These are phyloP conservation scores for Chrysodeixis includens DNA, from an alignment of 2,888 invertebrate species.

Conservation along the genomic window DNA sequence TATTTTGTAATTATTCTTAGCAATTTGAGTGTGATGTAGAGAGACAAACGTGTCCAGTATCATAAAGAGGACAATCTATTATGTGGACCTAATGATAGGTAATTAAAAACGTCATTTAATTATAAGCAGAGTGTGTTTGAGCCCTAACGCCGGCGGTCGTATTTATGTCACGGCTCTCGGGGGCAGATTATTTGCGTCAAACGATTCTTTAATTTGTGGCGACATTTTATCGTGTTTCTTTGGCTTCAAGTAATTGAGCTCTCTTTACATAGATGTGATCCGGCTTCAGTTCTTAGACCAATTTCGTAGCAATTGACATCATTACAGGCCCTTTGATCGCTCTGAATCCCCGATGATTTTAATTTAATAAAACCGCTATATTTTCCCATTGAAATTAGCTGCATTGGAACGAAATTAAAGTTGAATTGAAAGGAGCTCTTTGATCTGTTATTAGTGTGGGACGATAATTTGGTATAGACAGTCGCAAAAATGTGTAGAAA, in stretches of 20 bases:
- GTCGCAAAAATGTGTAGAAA: slow-evolving; percentile 33
- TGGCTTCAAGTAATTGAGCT: slow-evolving; percentile 84
- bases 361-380: slow-evolving; percentile 76
- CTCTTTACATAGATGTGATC: slow-evolving; percentile 68
- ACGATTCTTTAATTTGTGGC: slow-evolving; percentile 85
- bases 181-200: slow-evolving; percentile 74
- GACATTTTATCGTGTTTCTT: slow-evolving; percentile 79
- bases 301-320: slow-evolving; percentile 82
- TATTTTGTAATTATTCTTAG: too few species aligned
- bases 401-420: slow-evolving; percentile 56
- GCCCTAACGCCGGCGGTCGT: slow-evolving; percentile 37
- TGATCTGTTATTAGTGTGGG: slow-evolving; percentile 56
- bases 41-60: neutral
- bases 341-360: slow-evolving; percentile 74
- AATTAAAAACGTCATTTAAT: neutral
- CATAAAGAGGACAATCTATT: neutral
- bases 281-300: slow-evolving; percentile 79
- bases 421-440: slow-evolving; percentile 52
- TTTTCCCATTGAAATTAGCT: slow-evolving; percentile 63
- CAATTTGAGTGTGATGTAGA: neutral
- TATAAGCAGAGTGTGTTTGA: slow-evolving; percentile 21
- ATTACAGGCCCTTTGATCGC: slow-evolving; percentile 81
- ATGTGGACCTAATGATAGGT: neutral
- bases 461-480: slow-evolving; percentile 44
- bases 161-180: slow-evolving; percentile 65